Percentiles rank a stretch among this genome's conserved stretches.
Evolutionary conservation across 2,888 invertebrate species (phyloP).

Genomic region (Plemyria rubiginata): DNA sequence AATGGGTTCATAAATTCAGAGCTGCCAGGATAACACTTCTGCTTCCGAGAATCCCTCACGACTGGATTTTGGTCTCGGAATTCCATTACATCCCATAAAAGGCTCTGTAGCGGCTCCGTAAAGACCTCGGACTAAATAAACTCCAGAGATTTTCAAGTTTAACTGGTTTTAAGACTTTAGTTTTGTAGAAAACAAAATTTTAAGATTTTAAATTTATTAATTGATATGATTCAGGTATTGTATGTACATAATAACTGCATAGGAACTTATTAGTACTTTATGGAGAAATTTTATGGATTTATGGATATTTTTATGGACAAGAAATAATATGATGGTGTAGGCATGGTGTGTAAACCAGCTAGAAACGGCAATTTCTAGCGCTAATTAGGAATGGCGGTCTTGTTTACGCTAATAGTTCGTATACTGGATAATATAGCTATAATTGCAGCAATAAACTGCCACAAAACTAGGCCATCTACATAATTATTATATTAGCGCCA

Average conservation of each 20-base stretch:
- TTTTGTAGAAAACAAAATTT: slow-evolving; percentile 14
- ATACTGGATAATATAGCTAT: not conserved
- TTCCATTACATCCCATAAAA: slow-evolving; percentile 53
- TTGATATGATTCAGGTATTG: not conserved
- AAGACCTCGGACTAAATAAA: slow-evolving; percentile 39
- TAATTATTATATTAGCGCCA: no score
- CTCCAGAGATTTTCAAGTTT: slow-evolving; percentile 29
- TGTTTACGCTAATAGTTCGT: not conserved
- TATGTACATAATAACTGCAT: not conserved
- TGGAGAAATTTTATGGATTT: not conserved
- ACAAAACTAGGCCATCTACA: not conserved
- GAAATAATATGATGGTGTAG: not conserved
- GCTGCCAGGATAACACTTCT: slow-evolving; percentile 40
- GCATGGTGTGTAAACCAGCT: not conserved
- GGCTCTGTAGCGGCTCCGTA: slow-evolving; percentile 46
- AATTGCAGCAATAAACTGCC: not conserved
- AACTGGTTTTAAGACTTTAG: slow-evolving; percentile 21
- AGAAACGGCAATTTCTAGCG: not conserved
- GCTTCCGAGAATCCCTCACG: slow-evolving; percentile 55
- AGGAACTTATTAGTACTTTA: no score
- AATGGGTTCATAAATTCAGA: slow-evolving; percentile 24
- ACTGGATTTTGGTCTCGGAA: slow-evolving; percentile 58
- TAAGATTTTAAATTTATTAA: no score
- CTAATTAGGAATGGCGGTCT: not conserved
- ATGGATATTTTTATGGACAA: no score